Evolutionary conservation across 92 coral and sea anemone genomes (phyloP), one percentile per base, ranked within the genome.

Genomic region (Parazoanthus atlanticus): DNA sequence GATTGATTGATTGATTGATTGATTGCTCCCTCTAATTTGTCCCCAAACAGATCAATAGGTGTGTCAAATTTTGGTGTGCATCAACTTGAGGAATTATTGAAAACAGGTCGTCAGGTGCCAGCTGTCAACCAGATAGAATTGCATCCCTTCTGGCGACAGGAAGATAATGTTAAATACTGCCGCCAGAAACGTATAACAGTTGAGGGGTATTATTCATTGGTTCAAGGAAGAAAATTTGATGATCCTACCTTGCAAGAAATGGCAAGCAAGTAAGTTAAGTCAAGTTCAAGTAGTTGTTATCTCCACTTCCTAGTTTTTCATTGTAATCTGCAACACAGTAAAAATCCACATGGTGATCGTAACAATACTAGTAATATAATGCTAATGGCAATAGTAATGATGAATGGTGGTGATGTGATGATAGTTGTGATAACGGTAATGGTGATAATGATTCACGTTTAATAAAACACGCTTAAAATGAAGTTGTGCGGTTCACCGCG

Each of bases 81-180:
- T 76, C 98, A 93, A 56, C 89, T 95, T 12, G 92, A 88, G 65
- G 98, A 85, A 80, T 43, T 95, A 86, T 88, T 80, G 8, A 91
- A 93, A 66, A 92, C 98, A 72, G 98, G 96, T 11, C 91, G 92
- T 33, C 93, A 90, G 13, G 90, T 86, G n/a, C 98, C 98, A 89
- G 96, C 98, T 91, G 93, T 95, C 92, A 93, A 95, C 91, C 98
- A 95, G 88, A 91, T 95, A 77, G 98, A 95, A 74, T 86, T 95
- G 49, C 88, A 95, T 76, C 93, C 96, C 56, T 95, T 76, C 85
- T 91, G 98, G 94, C 91, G 92, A 41, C 82, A 91, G 78, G 94
- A 93, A 30, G 92, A 91, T 36, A 88, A 88, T 81, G 94, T 95
- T 33, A 89, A 90, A 13, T 90, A 93, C 46, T 95, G 98, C 73